A percentile compares a stretch with the other conserved stretches of the same genome.
phyloP scores from a whole-genome alignment of 2,888 invertebrate species.

The Penaeus monodon region DNA sequence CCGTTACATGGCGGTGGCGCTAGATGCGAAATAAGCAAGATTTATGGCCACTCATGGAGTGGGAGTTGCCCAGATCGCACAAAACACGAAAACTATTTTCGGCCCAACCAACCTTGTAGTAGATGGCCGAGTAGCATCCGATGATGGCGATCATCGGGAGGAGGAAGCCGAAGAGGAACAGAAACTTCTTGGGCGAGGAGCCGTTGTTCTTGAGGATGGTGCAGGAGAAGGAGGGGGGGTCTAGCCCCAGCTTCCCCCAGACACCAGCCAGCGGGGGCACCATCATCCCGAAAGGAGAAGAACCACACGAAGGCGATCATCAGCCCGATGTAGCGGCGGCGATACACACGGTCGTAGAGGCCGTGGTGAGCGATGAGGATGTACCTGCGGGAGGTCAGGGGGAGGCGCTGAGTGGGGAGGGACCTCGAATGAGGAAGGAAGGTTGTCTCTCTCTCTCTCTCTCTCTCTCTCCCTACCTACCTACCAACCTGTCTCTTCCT shows the following conservation, averaged over 20 bases:
- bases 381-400: conserved; percentile 75
- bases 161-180: conserved; percentile 86
- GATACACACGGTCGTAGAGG: conserved; percentile 84
- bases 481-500: background rate
- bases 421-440: too few species aligned
- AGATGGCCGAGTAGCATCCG: conserved; percentile 87
- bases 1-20: background rate
- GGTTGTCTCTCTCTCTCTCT: background rate
- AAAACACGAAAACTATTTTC: background rate
- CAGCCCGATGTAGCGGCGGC: conserved; percentile 78
- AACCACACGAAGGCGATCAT: conserved; percentile 87
- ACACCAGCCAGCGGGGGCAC: conserved; percentile 83
- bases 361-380: conserved; percentile 86
- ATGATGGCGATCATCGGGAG: conserved; percentile 88
- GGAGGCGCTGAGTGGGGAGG: background rate
- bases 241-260: conserved; percentile 88
- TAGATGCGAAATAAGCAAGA: background rate
- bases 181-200: conserved; percentile 84
- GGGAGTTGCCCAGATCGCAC: background rate
- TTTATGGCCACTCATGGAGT: background rate
- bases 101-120: conserved; percentile 78
- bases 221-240: conserved; percentile 86
- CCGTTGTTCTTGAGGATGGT: conserved; percentile 85
- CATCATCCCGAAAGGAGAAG: conserved; percentile 73
- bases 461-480: background rate